Base-by-base conservation (phyloP, 2,888 invertebrate genomes). In the Ariolimax columbianus region DNA sequence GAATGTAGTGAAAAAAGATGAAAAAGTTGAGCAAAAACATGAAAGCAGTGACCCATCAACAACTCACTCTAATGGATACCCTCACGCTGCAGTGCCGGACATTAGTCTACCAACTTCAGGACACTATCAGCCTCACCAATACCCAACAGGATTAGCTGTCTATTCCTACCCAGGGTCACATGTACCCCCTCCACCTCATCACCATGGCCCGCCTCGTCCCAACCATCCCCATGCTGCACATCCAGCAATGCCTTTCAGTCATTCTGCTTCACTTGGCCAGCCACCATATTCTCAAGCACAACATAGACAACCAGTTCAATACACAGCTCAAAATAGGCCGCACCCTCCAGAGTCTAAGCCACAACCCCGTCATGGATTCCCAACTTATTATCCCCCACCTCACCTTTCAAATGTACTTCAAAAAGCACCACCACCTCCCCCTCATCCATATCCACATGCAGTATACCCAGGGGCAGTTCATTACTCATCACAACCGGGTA, bases 1-100 rank as follows among this genome's bases (percentile, higher is more conserved):
- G 59, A 63, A 72, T 51, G 87, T 85, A 68, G 87, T 79, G 33
- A 78, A 85, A 43, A 72, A 47, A 59, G 81, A 77, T 36, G 82
- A 77, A 23, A 79, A 79, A 73, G 84, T 82, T 43, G 26, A 83
- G 30, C 47, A 66, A 17, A 63, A 36, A 38, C 26, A 78, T n/a
- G 83, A 68, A n/a, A 83, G 63, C 36, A 73, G 55, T 55, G 59
- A 23, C 26, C 2, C 51, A 7, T n/a, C 51, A 9, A 11, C 36
- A 81, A 36, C 36, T 40, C 51, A 51, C n/a, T 0, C 81, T 38
- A 72, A 81, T 81, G 81, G 72, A 6, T 51, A 66, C 30, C 40
- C 63, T 19, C 51, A 30, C 30, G 11, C 26, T 30, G 66, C 43
- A 17, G 40, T 33, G 30, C 33, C 80, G 19, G 68, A 40, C 7